Evolutionary conservation across 2,113 vertebrate genomes (phyloP).

Genomic region (Amphiprion ocellaris): DNA sequence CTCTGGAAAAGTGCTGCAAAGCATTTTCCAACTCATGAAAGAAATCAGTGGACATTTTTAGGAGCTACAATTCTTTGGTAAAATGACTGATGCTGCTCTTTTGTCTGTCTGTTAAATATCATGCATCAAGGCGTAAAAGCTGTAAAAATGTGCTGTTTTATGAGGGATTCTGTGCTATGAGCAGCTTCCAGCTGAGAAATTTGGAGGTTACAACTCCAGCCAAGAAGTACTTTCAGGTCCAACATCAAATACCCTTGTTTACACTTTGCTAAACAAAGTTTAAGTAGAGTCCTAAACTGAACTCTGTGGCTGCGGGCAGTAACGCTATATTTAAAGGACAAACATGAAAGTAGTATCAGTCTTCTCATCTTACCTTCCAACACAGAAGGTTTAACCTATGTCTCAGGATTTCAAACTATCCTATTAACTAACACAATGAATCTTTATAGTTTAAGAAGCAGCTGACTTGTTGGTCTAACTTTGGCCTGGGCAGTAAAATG

Average conservation of each 20-base stretch:
- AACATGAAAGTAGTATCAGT: not conserved
- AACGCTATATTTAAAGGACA: not conserved
- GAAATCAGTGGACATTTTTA: not conserved
- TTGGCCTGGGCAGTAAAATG: too few relatives aligned
- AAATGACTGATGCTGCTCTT: too few relatives aligned
- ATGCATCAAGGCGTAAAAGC: too few relatives aligned
- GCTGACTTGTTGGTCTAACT: too few relatives aligned
- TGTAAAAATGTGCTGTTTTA: too few relatives aligned
- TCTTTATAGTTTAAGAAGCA: not conserved
- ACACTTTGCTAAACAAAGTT: not conserved
- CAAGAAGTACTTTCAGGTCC: not conserved
- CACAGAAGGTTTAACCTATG: too few relatives aligned
- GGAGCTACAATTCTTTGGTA: too few relatives aligned
- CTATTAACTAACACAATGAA: not conserved
- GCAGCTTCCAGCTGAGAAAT: not conserved
- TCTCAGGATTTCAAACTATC: not conserved
- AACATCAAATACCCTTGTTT: not conserved
- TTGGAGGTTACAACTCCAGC: not conserved
- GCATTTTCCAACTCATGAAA: not conserved
- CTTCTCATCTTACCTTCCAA: not conserved
- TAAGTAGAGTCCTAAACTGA: not conserved
- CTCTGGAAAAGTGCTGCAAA: constrained; percentile 12
- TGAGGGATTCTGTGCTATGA: too few relatives aligned
- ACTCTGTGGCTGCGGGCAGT: not conserved
- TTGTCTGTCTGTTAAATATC: too few relatives aligned